A percentile compares a stretch with the other conserved stretches of the same genome.
phyloP scores from a whole-genome alignment of 2,888 invertebrate genomes.

The Zootermopsis nevadensis region DNA sequence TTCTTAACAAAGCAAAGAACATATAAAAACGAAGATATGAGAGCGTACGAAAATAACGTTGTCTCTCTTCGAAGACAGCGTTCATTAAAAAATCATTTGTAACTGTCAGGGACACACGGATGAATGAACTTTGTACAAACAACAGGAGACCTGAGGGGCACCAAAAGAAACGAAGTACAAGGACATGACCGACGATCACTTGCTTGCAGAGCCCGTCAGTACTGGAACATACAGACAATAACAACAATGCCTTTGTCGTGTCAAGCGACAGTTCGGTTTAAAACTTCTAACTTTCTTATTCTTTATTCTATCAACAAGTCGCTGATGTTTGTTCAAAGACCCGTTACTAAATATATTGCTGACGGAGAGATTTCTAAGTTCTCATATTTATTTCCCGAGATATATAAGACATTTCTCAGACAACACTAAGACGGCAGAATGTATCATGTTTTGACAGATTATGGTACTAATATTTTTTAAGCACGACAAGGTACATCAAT shows the following conservation, averaged over 20 bases:
- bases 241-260: not conserved
- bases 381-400: no score
- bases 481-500: no score
- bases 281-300: not conserved
- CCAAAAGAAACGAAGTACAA: no score
- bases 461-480: no score
- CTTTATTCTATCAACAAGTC: not conserved
- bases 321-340: not conserved
- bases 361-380: no score
- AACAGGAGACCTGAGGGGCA: no score
- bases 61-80: not conserved
- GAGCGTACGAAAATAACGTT: not conserved
- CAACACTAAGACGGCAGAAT: no score
- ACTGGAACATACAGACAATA: not conserved
- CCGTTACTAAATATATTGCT: not conserved
- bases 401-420: no score
- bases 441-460: no score
- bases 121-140: not conserved
- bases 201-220: not conserved
- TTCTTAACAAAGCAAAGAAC: no score
- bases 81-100: slow-evolving; percentile 17
- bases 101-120: not conserved
- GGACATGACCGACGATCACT: no score
- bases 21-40: no score
- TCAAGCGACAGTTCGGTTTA: not conserved